Evolutionary conservation across 2,113 vertebrate species (phyloP).

Genomic region (Melanerpes formicivorus): DNA sequence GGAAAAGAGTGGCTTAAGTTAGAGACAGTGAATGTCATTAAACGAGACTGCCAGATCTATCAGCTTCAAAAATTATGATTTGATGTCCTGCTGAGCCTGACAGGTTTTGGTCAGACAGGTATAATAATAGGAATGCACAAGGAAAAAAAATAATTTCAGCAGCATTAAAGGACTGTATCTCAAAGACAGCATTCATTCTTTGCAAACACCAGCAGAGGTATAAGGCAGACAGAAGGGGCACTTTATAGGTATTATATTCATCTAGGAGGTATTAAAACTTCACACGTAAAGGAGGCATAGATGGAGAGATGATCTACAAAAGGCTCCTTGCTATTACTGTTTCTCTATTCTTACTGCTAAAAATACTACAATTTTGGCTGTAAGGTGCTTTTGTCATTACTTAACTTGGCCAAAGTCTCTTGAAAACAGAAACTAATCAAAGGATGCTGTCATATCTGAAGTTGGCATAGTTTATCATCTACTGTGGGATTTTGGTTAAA

Average conservation of each 20-base stretch:
- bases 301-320: neutral
- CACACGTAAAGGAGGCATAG: neutral
- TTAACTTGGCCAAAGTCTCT: neutral
- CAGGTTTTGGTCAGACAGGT: neutral
- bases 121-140: neutral
- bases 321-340: neutral
- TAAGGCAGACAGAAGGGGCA: neutral
- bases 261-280: neutral
- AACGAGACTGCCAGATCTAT: neutral
- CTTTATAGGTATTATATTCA: neutral
- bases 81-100: neutral
- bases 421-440: neutral
- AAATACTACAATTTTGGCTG: neutral
- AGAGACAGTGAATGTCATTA: neutral
- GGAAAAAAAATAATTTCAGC: neutral
- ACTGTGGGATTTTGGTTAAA: neutral
- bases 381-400: neutral
- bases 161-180: neutral
- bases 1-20: neutral
- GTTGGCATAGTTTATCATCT: neutral
- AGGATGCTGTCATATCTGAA: neutral
- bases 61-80: neutral
- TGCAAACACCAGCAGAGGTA: neutral
- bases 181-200: neutral
- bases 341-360: neutral